Evolutionary conservation across 2,888 invertebrate species (phyloP).

Genomic region (Ophioninae sp.): DNA sequence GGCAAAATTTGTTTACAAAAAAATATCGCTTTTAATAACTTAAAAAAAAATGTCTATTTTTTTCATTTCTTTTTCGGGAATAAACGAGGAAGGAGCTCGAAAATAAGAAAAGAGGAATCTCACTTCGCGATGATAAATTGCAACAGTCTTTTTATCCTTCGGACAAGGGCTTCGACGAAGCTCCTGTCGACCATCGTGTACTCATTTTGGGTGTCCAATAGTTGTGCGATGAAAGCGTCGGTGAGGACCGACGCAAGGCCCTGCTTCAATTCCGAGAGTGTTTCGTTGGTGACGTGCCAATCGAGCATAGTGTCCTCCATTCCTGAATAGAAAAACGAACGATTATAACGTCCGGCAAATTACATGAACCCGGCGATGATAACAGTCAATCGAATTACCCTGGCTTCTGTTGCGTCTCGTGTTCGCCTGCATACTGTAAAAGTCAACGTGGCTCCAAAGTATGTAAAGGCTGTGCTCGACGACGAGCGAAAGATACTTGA

Average conservation of each 20-base stretch:
- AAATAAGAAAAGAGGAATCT: slow-evolving; percentile 57
- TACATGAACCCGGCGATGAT: neutral
- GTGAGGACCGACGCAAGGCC: slow-evolving; percentile 88
- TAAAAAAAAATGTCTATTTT: neutral
- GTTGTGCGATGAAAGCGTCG: slow-evolving; percentile 89
- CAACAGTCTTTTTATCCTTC: slow-evolving; percentile 90
- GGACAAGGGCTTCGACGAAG: slow-evolving; percentile 88
- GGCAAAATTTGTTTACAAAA: neutral
- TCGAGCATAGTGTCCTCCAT: slow-evolving; percentile 75
- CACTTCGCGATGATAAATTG: slow-evolving; percentile 88
- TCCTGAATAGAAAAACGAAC: slow-evolving; percentile 67
- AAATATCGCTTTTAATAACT: neutral
- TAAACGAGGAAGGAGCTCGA: neutral
- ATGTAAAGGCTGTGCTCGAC: slow-evolving; percentile 88
- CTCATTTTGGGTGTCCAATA: slow-evolving; percentile 87
- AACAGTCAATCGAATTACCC: slow-evolving; percentile 64
- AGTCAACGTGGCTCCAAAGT: slow-evolving; percentile 89
- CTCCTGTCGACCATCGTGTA: slow-evolving; percentile 86
- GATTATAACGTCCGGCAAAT: neutral
- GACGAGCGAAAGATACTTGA: slow-evolving; percentile 85
- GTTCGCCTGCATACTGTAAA: slow-evolving; percentile 86
- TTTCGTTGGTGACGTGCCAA: slow-evolving; percentile 84
- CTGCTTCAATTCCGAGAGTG: slow-evolving; percentile 87
- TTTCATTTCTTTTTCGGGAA: neutral
- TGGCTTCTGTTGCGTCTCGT: slow-evolving; percentile 78